phyloP scores from a whole-genome alignment of 2,888 invertebrate genomes.

The Eupithecia pulchellata region DNA sequence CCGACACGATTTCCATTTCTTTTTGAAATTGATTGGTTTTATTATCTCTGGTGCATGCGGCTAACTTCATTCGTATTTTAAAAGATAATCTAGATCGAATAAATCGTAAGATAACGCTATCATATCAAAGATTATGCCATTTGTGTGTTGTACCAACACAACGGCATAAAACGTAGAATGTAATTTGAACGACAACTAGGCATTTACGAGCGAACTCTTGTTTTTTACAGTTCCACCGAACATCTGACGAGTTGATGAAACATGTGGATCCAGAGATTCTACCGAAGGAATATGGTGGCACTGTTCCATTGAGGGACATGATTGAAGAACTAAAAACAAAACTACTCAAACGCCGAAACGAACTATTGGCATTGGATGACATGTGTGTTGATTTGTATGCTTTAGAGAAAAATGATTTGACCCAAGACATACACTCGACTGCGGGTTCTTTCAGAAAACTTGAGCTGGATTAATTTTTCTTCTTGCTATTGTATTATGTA shows the following conservation, averaged over 20 bases:
- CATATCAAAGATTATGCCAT: too few relatives aligned
- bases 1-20: not conserved
- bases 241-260: conserved; percentile 89
- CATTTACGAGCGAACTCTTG: too few relatives aligned
- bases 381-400: conserved; percentile 90
- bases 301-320: conserved; percentile 92
- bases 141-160: too few relatives aligned
- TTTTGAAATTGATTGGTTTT: too few relatives aligned
- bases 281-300: conserved; percentile 96
- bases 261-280: conserved; percentile 90
- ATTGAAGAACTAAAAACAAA: conserved; percentile 89
- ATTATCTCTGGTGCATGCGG: too few relatives aligned
- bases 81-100: too few relatives aligned
- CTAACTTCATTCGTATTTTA: conserved; percentile 21
- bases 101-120: too few relatives aligned
- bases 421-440: conserved; percentile 90
- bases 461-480: conserved; percentile 88
- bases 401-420: conserved; percentile 85
- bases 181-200: too few relatives aligned
- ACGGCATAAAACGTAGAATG: conserved; percentile 9
- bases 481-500: not conserved
- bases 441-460: conserved; percentile 94
- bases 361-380: conserved; percentile 89
- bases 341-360: conserved; percentile 87
- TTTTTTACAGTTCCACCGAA: conserved; percentile 88